phyloP scores from a whole-genome alignment of 1,140 invertebrate species.

The Subanguina moxae region DNA sequence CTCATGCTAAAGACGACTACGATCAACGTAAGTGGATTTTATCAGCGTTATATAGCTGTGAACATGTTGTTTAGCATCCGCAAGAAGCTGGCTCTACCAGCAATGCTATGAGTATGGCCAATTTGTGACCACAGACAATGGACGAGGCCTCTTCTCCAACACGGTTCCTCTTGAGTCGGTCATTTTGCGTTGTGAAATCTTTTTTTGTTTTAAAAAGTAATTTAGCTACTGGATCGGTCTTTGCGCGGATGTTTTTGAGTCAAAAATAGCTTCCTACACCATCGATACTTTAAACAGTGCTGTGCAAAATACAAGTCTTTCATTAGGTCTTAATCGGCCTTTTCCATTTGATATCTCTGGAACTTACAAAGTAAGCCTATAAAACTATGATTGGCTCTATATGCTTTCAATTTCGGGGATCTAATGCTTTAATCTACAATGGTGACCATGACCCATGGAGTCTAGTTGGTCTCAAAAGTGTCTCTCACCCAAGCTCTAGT shows the following conservation, averaged over 20 bases:
- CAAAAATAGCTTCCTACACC: not conserved
- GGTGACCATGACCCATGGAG: not conserved
- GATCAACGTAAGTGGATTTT: slow-evolving; percentile 5
- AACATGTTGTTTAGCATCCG: not conserved
- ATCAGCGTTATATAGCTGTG: too few species aligned
- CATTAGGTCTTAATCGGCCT: not conserved
- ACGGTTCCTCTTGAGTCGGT: not conserved
- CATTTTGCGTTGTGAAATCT: not conserved
- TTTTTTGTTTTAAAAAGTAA: not conserved
- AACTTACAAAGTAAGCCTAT: too few species aligned
- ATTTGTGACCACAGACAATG: not conserved
- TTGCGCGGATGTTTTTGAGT: not conserved
- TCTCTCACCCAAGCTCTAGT: not conserved
- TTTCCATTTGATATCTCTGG: too few species aligned
- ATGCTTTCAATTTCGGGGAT: not conserved
- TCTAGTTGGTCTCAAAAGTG: slow-evolving; percentile 6
- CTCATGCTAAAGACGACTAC: not conserved
- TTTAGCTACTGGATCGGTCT: not conserved
- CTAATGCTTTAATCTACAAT: not conserved
- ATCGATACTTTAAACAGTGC: not conserved
- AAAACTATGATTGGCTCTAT: too few species aligned
- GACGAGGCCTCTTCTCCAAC: not conserved
- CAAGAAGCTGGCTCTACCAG: not conserved
- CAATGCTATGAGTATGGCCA: not conserved
- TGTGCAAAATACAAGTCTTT: not conserved